Percentiles rank a stretch among this genome's conserved stretches.
phyloP scores from a whole-genome alignment of 2,888 invertebrate species.

The Melanophora roralis region DNA sequence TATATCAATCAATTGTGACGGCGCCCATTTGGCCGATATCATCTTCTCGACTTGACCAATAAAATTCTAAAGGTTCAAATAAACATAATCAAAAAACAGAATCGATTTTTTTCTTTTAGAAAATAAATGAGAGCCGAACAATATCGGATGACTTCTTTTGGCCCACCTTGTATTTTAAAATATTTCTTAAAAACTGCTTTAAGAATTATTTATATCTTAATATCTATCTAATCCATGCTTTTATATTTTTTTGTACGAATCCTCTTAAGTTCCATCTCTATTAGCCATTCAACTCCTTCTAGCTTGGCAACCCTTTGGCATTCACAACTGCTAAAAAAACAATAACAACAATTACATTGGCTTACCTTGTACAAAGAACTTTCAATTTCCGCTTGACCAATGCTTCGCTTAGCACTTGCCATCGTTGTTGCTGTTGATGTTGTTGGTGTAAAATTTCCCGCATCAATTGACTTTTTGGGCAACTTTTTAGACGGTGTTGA shows the following conservation, averaged over 20 bases:
- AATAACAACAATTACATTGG: neutral
- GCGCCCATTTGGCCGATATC: no score
- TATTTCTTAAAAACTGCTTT: no score
- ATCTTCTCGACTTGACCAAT: no score
- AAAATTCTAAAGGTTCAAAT: no score
- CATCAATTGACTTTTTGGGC: conserved; percentile 65
- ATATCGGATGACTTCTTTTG: no score
- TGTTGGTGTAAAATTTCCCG: conserved; percentile 64
- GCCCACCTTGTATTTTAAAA: no score
- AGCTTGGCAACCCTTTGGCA: neutral
- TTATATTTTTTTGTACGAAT: neutral
- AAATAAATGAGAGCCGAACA: no score
- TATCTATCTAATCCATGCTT: no score
- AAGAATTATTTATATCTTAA: no score
- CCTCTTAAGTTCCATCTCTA: neutral
- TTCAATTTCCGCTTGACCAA: conserved; percentile 93
- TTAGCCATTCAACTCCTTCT: neutral
- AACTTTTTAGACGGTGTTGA: conserved; percentile 56
- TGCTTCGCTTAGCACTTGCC: conserved; percentile 76
- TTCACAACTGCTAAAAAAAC: neutral
- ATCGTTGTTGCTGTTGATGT: conserved; percentile 62
- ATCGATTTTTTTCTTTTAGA: no score
- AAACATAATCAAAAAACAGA: no score
- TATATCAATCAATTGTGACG: no score
- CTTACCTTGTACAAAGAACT: conserved; percentile 89